Base-by-base conservation (phyloP, 2,113 vertebrate species). In the Taurulus bubalis region DNA sequence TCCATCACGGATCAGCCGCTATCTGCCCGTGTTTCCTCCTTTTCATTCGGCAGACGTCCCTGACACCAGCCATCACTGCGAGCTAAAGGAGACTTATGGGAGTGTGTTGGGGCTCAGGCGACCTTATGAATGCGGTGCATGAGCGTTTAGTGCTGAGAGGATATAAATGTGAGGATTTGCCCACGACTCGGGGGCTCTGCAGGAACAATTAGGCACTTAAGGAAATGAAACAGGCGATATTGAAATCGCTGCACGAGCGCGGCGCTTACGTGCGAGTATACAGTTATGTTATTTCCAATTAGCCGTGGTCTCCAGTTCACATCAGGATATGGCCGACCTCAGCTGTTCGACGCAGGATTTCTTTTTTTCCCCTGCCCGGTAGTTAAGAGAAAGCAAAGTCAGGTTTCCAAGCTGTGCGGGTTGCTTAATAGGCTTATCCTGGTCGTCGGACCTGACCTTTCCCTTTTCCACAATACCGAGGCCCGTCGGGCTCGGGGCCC, bases 361-460 rank as follows among this genome's bases (percentile, higher is more conserved):
- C 38, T 83, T 84, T 72, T 60, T 79, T 73, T 64, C 77, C 77
- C 85, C 87, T 71, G 16, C 86, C 79, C 69, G 63, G 87, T 91
- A 92, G 88, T 90, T 90, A 90, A 83, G 85, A 89, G 90, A 94
- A 88, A 86, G 91, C 89, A 86, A 60, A 87, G 92, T 91, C 92
- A 94, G 91, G 89, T 85, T 90, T 89, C 82, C 79, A 74, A 81
- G 86, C 55, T 24, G 81, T 49, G 80, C 45, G 5, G 84, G 58
- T 71, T 79, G 83, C 89, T 88, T 92, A 93, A 91, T 91, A 91
- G 90, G 94, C 95, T 97, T 94, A 96, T 95, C 93, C 93, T 95
- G 94, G 96, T 95, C 94, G 94, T 95, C 95, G 94, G 96, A 96
- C 95, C 93, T 95, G 94, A 95, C 96, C 95, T 96, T 97, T 97